Conservation (phyloP, 2,888 invertebrate species). For the Rhingia campestris region DNA sequence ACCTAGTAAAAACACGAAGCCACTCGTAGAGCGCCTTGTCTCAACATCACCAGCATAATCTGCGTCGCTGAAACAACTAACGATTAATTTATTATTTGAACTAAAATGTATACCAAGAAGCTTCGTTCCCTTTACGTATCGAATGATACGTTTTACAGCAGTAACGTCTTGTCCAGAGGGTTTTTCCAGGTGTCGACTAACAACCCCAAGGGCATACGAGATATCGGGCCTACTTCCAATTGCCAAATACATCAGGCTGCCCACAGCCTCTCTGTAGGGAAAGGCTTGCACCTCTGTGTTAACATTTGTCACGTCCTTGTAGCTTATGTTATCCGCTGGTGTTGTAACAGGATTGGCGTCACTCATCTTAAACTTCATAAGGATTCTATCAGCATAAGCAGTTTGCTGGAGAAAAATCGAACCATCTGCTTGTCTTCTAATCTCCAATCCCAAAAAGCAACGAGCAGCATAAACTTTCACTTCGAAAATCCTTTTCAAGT, state of each 20-base stretch:
- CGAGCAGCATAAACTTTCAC: slow-evolving; percentile 45
- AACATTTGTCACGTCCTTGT: slow-evolving; percentile 1
- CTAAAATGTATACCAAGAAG: slow-evolving; percentile 25
- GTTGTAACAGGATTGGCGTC: slow-evolving; percentile 25
- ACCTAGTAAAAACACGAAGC: slow-evolving; percentile 39
- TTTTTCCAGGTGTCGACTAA: slow-evolving; percentile 30
- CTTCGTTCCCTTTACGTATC: slow-evolving; percentile 28
- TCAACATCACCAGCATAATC: slow-evolving; percentile 61
- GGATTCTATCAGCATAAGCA: slow-evolving; percentile 18
- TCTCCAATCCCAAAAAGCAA: slow-evolving; percentile 54
- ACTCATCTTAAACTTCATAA: slow-evolving; percentile 27
- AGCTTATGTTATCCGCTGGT: slow-evolving; percentile 3
- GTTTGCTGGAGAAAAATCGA: slow-evolving; percentile 43
- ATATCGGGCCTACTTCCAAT: slow-evolving; percentile 51
- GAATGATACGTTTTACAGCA: slow-evolving; percentile 23
- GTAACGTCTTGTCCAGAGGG: slow-evolving; percentile 9
- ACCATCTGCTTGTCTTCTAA: slow-evolving; percentile 17
- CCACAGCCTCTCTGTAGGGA: slow-evolving; percentile 57
- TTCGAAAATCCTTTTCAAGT: slow-evolving; percentile 34
- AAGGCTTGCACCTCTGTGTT: not conserved
- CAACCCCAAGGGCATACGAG: slow-evolving; percentile 52
- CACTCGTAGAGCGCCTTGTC: slow-evolving; percentile 65
- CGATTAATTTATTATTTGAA: slow-evolving; percentile 10
- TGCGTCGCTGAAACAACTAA: slow-evolving; percentile 54
- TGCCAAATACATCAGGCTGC: slow-evolving; percentile 58